Base-by-base conservation (phyloP, 1,140 invertebrate genomes). In the Luehdorfia chinensis region DNA sequence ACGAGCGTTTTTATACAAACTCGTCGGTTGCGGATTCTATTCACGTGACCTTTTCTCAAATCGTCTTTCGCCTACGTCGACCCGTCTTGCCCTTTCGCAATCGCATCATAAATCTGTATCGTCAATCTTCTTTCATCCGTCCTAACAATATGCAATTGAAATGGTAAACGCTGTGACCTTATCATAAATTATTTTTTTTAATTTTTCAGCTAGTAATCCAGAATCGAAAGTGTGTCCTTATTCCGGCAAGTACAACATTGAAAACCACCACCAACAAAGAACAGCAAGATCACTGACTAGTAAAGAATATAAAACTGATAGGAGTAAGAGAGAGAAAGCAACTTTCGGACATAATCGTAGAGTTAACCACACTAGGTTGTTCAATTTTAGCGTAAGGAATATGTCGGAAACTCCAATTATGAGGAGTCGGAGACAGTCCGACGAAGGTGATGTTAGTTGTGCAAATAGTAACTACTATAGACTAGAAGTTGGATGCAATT, bases 221-320 rank as follows among this genome's bases (percentile, higher is more conserved):
- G 92, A 93, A 76, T 89, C 90, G 7, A 88, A 91, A 55, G 88
- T 92, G 49, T 94, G 93, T 73, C 93, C 93, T 0, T 92, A 93
- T 70, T 87, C 91, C 25, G 93, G 93, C 3, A 92, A 93, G 80
- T 94, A 93, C 74, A 87, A 87, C 27, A 92, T 94, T 50, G 90
- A 90, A 18, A 91, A 89, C 58, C 87, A 88, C 32, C 84, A 77
- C 31, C 79, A 83, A 27, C 75, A 69, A 59, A 62, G 86, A 53
- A 78, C 68, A 9, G 63, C 66, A 15, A 60, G 69, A 55, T 76
- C 72, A 9, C 39, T 52, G 28, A n/a, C 14, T 3, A 19, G n/a
- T 44, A 13, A 31, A 31, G 2, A 21, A 21, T 3, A 6, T 3
- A 21, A 6, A 21, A 50, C 7, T 18, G 50, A 52, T 23, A 48